Base-by-base conservation (phyloP, 2,888 invertebrate genomes). In the Lamellibrachia satsuma region DNA sequence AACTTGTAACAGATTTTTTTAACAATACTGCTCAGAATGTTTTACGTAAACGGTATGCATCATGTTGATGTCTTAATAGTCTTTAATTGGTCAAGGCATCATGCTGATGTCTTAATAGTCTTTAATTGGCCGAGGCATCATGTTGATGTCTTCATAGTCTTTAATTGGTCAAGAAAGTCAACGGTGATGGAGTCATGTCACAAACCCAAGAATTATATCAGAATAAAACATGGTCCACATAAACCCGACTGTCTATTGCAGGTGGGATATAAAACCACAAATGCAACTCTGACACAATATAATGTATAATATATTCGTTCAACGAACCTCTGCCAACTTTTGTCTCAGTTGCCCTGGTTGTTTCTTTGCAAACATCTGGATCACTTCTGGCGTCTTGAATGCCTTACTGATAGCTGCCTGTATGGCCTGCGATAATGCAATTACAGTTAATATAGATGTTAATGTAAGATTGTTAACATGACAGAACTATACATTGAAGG, bases 301-400 rank as follows among this genome's bases (percentile, higher is more conserved):
- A 52, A 15, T 27, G 22, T 27, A 52, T 15, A 52, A 3, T 52
- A 91, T 27, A 52, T 91, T 52, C 91, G 11, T 52, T 11, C 3
- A 91, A 55, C 15, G 22, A 93, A 98, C 97, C 95, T 97, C 97
- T 22, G 96, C 95, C 51, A 98, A 95, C 94, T 97, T 97, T 94
- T 97, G 97, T 93, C 97, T 96, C 92, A 98, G 96, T 95, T 97
- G 97, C 91, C 97, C 97, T 2, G 98, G 97, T 95, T 98, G 98
- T 94, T 97, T 97, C 95, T 97, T 97, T 1, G 98, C 98, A 97
- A 98, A 98, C 96, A 98, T 97, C 95, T 97, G 96, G 90, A 98
- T 98, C 1, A 98, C 97, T 96, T 98, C 98, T 7, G 98, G 98
- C 1, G 98, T 98, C 96, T 97, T 97, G 95, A 98, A 98, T 1